Conservation (phyloP, 2,888 invertebrate genomes). For the Lasioglossum morio region DNA sequence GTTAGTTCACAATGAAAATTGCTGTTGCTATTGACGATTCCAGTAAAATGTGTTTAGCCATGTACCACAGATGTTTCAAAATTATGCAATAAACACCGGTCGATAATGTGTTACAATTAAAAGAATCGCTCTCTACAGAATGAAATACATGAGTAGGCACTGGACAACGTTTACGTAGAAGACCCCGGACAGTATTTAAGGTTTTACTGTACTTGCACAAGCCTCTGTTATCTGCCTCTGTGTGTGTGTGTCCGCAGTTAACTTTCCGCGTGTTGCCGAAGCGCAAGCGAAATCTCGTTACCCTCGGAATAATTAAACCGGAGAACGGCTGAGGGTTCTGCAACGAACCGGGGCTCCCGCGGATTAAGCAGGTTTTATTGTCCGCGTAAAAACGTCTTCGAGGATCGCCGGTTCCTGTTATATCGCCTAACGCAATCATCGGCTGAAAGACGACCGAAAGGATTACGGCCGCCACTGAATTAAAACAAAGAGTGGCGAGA, state of each 20-base stretch:
- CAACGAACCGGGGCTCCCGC: not conserved
- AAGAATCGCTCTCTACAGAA: too few relatives aligned
- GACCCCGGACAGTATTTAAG: too few relatives aligned
- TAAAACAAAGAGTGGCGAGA: not conserved
- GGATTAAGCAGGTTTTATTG: slow-evolving; percentile 50
- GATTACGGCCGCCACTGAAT: not conserved
- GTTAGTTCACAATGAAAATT: too few relatives aligned
- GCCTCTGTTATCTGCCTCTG: too few relatives aligned
- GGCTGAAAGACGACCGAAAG: slow-evolving; percentile 3
- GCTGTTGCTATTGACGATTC: too few relatives aligned
- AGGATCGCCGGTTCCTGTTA: slow-evolving; percentile 25
- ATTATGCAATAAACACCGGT: too few relatives aligned
- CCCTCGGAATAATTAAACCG: slow-evolving; percentile 38
- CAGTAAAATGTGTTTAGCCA: too few relatives aligned
- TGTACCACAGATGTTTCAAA: too few relatives aligned
- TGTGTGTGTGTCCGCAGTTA: not conserved
- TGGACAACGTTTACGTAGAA: too few relatives aligned
- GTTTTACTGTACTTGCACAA: too few relatives aligned
- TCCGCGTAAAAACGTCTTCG: slow-evolving; percentile 51
- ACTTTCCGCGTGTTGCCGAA: slow-evolving; percentile 32
- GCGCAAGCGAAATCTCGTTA: slow-evolving; percentile 45
- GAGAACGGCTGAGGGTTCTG: not conserved
- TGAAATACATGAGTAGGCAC: too few relatives aligned
- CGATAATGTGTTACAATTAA: too few relatives aligned
- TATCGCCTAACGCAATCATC: slow-evolving; percentile 13